These are phyloP conservation scores for Clarias platycephalus DNA, from an alignment of 2,797 vertebrate species.

Conservation along the genomic window DNA sequence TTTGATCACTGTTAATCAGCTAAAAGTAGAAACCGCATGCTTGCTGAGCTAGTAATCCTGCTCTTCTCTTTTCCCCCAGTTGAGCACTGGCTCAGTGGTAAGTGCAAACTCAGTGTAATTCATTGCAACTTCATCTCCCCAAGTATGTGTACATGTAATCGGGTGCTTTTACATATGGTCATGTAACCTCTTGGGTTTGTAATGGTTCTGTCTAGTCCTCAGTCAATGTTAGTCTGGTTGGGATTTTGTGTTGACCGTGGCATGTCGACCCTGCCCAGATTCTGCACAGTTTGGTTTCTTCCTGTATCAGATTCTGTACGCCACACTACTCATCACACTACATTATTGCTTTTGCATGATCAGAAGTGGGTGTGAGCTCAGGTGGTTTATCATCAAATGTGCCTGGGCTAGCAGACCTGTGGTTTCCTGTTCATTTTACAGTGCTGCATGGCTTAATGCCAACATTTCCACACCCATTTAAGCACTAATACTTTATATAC, in stretches of 20 bases:
- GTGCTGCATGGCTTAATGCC: neutral
- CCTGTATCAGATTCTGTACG: neutral
- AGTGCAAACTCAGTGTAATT: slow-evolving; percentile 45
- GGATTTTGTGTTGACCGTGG: neutral
- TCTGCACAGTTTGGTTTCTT: neutral
- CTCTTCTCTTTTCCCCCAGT: slow-evolving; percentile 63
- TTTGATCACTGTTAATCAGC: neutral
- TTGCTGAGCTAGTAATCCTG: slow-evolving; percentile 49
- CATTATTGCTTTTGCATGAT: neutral
- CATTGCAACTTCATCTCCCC: neutral
- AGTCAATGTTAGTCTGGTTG: neutral
- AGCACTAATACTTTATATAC: neutral
- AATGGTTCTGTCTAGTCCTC: neutral
- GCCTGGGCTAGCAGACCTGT: neutral
- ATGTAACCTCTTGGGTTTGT: slow-evolving; percentile 12
- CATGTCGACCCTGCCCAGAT: neutral
- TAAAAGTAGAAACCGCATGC: neutral
- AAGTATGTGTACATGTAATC: slow-evolving; percentile 16
- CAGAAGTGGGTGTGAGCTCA: neutral
- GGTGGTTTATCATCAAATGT: neutral
- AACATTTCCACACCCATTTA: neutral
- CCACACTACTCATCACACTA: too few species aligned
- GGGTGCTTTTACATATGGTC: slow-evolving; percentile 18
- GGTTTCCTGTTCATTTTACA: neutral
- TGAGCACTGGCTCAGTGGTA: slow-evolving; percentile 61